A percentile compares a stretch with the other conserved stretches of the same genome.
Evolutionary conservation across 1,140 invertebrate species (phyloP).

Genomic region (Drosophila setifemur): DNA sequence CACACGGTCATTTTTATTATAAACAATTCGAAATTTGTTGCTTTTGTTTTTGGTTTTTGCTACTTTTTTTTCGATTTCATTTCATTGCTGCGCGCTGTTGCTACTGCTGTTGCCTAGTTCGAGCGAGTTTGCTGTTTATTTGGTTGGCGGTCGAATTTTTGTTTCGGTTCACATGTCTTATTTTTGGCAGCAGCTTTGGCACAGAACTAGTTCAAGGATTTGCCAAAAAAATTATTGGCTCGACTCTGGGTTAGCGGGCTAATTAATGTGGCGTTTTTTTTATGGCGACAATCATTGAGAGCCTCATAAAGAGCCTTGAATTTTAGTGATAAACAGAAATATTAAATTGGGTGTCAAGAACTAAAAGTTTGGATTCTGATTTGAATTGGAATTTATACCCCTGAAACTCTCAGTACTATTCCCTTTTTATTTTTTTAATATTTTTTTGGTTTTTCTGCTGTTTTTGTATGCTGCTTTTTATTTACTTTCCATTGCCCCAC

Average conservation of each 20-base stretch:
- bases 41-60: conserved; percentile 12
- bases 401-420: too few species aligned
- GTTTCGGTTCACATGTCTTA: conserved; percentile 49
- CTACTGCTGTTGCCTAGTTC: conserved; percentile 59
- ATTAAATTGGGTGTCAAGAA: too few species aligned
- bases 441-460: too few species aligned
- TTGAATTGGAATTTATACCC: too few species aligned
- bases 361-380: too few species aligned
- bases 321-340: too few species aligned
- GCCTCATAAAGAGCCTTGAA: background rate
- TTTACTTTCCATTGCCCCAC: conserved; percentile 26
- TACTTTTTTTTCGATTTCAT: conserved; percentile 22
- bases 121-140: conserved; percentile 59
- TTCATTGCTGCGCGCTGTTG: conserved; percentile 54
- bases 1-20: conserved; percentile 81
- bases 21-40: conserved; percentile 72
- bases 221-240: conserved; percentile 37
- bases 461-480: too few species aligned
- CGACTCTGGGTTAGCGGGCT: conserved; percentile 2
- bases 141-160: conserved; percentile 55
- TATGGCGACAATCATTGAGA: conserved; percentile 11
- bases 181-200: conserved; percentile 51
- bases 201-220: conserved; percentile 76
- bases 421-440: background rate
- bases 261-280: conserved; percentile 21